These are phyloP conservation scores for Ephialtes manifestator DNA, from an alignment of 2,888 invertebrate genomes.

Conservation along the genomic window DNA sequence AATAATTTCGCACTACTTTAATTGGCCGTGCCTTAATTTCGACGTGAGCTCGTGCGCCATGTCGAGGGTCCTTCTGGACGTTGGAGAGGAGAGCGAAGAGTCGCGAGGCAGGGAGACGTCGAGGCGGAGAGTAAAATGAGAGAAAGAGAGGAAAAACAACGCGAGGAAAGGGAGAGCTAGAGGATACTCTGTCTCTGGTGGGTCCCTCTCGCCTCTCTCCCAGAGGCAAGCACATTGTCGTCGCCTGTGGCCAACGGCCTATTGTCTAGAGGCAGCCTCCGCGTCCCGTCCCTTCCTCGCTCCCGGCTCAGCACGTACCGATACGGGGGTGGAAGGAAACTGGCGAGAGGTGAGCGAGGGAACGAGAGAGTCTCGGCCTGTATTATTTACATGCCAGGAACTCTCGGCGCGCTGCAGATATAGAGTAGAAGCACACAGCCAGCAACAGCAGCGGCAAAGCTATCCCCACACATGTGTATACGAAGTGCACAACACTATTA, in stretches of 20 bases:
- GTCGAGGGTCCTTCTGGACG: slow-evolving; percentile 79
- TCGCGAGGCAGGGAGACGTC: slow-evolving; percentile 40
- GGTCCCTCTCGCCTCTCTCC: slow-evolving; percentile 59
- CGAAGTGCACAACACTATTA: slow-evolving; percentile 16
- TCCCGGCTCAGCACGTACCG: slow-evolving; percentile 67
- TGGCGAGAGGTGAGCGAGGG: slow-evolving; percentile 46
- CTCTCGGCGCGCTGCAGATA: slow-evolving; percentile 68
- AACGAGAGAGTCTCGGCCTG: slow-evolving; percentile 62
- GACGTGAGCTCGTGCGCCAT: slow-evolving; percentile 78
- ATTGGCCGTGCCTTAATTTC: slow-evolving; percentile 83
- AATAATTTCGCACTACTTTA: slow-evolving; percentile 79
- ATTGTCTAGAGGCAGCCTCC: slow-evolving; percentile 79
- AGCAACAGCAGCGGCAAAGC: slow-evolving; percentile 29
- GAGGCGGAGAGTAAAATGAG: slow-evolving; percentile 42
- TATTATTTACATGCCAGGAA: slow-evolving; percentile 81
- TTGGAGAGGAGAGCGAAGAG: slow-evolving; percentile 69
- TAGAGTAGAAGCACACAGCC: slow-evolving; percentile 36
- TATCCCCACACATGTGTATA: background rate
- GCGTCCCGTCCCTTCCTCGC: slow-evolving; percentile 43
- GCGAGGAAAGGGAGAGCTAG: slow-evolving; percentile 57
- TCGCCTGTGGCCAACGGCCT: slow-evolving; percentile 82
- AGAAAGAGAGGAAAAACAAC: slow-evolving; percentile 61
- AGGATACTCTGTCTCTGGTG: slow-evolving; percentile 61
- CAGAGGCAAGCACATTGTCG: slow-evolving; percentile 76
- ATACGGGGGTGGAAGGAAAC: slow-evolving; percentile 68